Evolutionary conservation across 2,888 invertebrate species (phyloP).

Genomic region (Sturmia bella): DNA sequence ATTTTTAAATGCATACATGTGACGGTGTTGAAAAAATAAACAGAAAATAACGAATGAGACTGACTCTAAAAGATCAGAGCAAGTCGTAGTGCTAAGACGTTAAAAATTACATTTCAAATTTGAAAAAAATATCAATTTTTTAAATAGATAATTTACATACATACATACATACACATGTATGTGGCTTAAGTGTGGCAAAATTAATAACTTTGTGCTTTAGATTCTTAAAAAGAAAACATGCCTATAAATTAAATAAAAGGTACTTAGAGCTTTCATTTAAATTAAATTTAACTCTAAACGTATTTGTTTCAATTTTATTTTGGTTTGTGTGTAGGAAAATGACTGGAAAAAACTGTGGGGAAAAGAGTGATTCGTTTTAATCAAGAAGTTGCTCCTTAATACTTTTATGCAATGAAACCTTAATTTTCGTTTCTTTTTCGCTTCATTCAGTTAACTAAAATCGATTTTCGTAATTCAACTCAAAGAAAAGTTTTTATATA

Average conservation of each 20-base stretch:
- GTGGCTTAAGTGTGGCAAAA: background rate
- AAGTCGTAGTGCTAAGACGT: constrained; percentile 22
- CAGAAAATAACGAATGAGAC: constrained; percentile 35
- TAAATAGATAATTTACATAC: background rate
- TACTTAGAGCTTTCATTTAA: no score
- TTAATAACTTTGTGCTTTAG: background rate
- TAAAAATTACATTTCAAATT: background rate
- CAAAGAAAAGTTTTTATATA: constrained; percentile 48
- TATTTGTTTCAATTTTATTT: no score
- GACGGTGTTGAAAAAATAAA: constrained; percentile 40
- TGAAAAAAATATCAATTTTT: background rate
- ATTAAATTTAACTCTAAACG: no score
- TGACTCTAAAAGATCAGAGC: constrained; percentile 39
- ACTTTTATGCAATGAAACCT: constrained; percentile 65
- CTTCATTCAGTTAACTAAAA: constrained; percentile 63
- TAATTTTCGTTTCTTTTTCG: constrained; percentile 63
- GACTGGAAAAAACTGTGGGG: no score
- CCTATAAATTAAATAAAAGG: background rate
- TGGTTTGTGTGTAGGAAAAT: no score
- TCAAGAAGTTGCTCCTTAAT: background rate
- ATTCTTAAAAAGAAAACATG: background rate
- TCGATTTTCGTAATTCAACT: constrained; percentile 69
- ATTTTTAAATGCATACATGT: constrained; percentile 53
- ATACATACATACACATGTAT: background rate
- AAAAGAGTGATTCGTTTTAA: no score